Base-by-base conservation (phyloP, 2,888 invertebrate species). In the Axea sp. region DNA sequence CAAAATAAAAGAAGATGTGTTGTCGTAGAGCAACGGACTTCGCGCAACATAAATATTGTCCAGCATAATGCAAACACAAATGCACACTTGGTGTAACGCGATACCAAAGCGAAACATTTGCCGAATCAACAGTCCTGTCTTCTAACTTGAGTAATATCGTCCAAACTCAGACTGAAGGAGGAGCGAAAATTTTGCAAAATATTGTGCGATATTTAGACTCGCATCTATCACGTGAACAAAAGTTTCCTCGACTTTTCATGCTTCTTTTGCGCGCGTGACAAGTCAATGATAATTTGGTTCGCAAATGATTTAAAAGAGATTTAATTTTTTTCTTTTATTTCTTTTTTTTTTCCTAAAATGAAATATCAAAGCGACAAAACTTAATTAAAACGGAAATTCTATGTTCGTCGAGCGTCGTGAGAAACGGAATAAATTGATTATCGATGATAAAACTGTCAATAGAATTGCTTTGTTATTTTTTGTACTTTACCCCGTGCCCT, bases 261-360 rank as follows among this genome's bases (percentile, higher is more conserved):
- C 11, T 11, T 3, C 11, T 9, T 31, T 31, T 31, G 9, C 11
- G 2, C 9, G 31, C 45, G 30, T 49, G 39, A 35, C 49, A 39
- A 49, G 49, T 39, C 30, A 49, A 47, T 39, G 49, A 49, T 39
- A 62, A 62, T 62, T 49, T 62, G 30, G 37, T 45, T 33, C 19
- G 5, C 7, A 31, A 31, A 31, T 43, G 30, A 41, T 31, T 43
- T 7, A 14, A 31, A 31, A 22, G 30, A 41, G 39, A 55, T 51
- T 35, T 28, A 7, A 8, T 15, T 17, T 39, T 39, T 17, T n/a
- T n/a, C n/a, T n/a, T n/a, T n/a, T n/a, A n/a, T n/a, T n/a, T n/a
- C n/a, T n/a, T n/a, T n/a, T n/a, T n/a, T n/a, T n/a, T n/a, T n/a
- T n/a, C n/a, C n/a, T n/a, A n/a, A n/a, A n/a, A n/a, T n/a, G n/a